phyloP scores from a whole-genome alignment of 2,888 invertebrate genomes.

The Cerastis rubricosa region DNA sequence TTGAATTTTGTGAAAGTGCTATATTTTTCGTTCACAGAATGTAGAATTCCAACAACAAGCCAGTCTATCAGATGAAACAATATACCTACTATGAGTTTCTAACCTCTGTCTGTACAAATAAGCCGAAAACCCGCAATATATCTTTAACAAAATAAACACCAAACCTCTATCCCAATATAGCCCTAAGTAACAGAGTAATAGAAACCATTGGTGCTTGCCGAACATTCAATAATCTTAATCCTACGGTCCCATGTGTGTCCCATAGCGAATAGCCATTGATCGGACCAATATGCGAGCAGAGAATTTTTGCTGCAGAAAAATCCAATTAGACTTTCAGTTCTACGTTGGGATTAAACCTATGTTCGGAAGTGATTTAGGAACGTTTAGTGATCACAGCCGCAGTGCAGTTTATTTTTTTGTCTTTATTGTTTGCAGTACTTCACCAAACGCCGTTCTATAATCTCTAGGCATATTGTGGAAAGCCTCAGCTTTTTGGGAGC shows the following conservation, averaged over 20 bases:
- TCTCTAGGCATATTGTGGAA: no score
- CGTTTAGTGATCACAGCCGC: constrained; percentile 22
- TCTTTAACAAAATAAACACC: neutral
- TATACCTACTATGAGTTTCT: neutral
- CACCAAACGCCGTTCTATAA: no score
- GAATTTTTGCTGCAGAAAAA: constrained; percentile 51
- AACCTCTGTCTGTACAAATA: neutral
- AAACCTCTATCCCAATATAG: neutral
- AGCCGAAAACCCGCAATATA: neutral
- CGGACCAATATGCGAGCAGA: constrained; percentile 45
- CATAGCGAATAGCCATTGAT: constrained; percentile 25
- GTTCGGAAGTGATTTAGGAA: constrained; percentile 21
- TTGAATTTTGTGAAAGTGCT: neutral
- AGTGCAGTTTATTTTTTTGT: neutral
- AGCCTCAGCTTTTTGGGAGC: no score
- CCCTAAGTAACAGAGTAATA: constrained; percentile 18
- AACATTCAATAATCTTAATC: constrained; percentile 48
- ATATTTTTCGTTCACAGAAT: neutral
- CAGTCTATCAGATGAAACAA: neutral
- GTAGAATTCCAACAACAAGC: no score
- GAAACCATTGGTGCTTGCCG: constrained; percentile 1
- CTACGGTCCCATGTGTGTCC: constrained; percentile 41
- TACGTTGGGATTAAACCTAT: constrained; percentile 41
- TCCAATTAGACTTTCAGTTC: constrained; percentile 50
- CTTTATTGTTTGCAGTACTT: neutral